Base-by-base conservation (phyloP, 2,888 invertebrate species). In the Merodon equestris region DNA sequence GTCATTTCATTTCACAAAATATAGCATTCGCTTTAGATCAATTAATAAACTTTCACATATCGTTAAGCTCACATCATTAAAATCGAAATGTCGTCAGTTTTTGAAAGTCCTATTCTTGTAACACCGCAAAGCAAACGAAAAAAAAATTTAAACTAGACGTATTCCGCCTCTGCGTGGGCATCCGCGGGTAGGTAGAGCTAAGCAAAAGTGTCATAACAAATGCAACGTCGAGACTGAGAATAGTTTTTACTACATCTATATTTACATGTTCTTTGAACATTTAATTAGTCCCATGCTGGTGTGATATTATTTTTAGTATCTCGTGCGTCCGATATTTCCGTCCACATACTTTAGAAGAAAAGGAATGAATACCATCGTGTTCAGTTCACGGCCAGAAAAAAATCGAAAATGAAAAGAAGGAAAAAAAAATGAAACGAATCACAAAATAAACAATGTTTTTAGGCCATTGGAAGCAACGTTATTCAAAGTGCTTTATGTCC, bases 371-470 rank as follows among this genome's bases (percentile, higher is more conserved):
- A 53, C 53, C 51, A 68, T 53, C 7, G 50, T 13, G 53, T 48
- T 38, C 50, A 76, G 72, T 77, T 79, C 77, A 74, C 42, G 74
- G 73, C 4, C 77, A 63, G 14, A 27, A n/a, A n/a, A n/a, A n/a
- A n/a, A n/a, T n/a, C n/a, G 27, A 7, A 27, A 27, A 4, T 7
- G 7, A 27, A 7, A 27, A 2, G 7, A 7, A 27, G 3, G 27
- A 27, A 27, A 27, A 27, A 27, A 7, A 4, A 27, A 27, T 27
- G 27, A 4, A 27, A n/a, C n/a, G n/a, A n/a, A n/a, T n/a, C 7
- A 27, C 27, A 27, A 27, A 27, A 27, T 7, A 7, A 2, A 7
- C 2, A 27, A 4, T 27, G 27, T 27, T 27, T 27, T 27, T 7
- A 7, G 27, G 27, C 27, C 27, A 27, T 27, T 27, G 27, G 27